These are phyloP conservation scores for Pelvicachromis taeniatus DNA, from an alignment of 2,113 vertebrate genomes.

Conservation along the genomic window DNA sequence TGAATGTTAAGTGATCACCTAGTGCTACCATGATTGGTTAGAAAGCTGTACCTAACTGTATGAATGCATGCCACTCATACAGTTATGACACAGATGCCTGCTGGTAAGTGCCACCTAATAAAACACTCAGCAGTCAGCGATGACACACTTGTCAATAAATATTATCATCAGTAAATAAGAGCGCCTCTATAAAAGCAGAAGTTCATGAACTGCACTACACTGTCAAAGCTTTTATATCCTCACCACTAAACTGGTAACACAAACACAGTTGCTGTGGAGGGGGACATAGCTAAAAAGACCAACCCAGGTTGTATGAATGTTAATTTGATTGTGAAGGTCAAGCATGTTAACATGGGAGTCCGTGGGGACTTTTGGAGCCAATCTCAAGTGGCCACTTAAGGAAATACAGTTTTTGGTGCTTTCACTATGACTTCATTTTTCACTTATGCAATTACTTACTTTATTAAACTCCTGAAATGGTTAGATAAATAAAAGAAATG, in stretches of 20 bases:
- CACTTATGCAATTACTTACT: neutral
- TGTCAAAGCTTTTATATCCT: neutral
- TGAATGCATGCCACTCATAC: neutral
- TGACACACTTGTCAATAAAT: neutral
- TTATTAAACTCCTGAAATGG: neutral
- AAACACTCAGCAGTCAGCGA: neutral
- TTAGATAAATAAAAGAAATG: neutral
- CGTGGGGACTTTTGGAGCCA: neutral
- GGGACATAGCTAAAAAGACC: neutral
- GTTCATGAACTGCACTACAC: neutral
- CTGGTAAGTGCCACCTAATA: neutral
- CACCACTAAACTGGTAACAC: neutral
- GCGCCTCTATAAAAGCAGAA: neutral
- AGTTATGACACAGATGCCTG: rapidly evolving
- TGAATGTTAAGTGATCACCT: neutral
- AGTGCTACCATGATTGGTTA: neutral
- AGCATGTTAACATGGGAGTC: neutral
- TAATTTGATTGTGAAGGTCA: neutral
- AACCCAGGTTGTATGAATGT: neutral
- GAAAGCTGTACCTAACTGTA: neutral
- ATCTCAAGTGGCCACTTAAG: neutral
- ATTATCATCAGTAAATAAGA: neutral
- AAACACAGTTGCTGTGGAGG: neutral
- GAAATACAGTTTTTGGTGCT: neutral
- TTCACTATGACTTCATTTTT: neutral